These are phyloP conservation scores for Taphrorychus bicolor DNA, from an alignment of 2,888 invertebrate species.

Conservation along the genomic window DNA sequence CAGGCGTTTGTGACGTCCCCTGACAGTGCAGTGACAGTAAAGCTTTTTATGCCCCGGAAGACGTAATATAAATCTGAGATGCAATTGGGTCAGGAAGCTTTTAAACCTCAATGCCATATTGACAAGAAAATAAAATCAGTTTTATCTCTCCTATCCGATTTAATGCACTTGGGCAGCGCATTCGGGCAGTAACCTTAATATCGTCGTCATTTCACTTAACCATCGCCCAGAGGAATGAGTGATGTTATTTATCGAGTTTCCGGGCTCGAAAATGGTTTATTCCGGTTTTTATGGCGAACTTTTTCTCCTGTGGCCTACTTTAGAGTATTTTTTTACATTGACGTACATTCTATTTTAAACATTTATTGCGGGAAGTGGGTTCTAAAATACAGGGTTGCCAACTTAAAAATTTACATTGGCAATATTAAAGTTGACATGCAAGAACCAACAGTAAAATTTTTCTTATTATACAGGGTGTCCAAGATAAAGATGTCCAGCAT, in stretches of 20 bases:
- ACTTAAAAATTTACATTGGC: too few species aligned
- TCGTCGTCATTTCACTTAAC: slow-evolving; percentile 11
- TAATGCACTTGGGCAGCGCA: slow-evolving; percentile 16
- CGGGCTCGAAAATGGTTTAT: not conserved
- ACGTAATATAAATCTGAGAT: slow-evolving; percentile 29
- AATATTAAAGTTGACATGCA: too few species aligned
- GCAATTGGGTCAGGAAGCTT: slow-evolving; percentile 34
- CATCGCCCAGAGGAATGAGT: slow-evolving; percentile 7
- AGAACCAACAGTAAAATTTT: too few species aligned
- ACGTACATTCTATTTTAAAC: not conserved
- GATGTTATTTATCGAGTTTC: slow-evolving; percentile 12
- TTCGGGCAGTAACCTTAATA: slow-evolving; percentile 13
- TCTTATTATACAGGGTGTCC: too few species aligned
- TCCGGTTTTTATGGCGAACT: not conserved
- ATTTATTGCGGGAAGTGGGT: too few species aligned
- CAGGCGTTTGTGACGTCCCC: not conserved
- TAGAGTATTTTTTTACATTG: not conserved
- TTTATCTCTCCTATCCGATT: slow-evolving; percentile 17
- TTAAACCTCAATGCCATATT: slow-evolving; percentile 25
- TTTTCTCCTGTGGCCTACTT: not conserved
- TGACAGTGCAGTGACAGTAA: slow-evolving; percentile 3
- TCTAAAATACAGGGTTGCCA: too few species aligned
- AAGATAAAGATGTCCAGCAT: too few species aligned
- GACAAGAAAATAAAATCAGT: slow-evolving; percentile 26
- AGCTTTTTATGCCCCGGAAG: slow-evolving; percentile 20